These are phyloP conservation scores for Drosophila melanogaster DNA, from an alignment of 1,140 invertebrate genomes.

Conservation along the genomic window DNA sequence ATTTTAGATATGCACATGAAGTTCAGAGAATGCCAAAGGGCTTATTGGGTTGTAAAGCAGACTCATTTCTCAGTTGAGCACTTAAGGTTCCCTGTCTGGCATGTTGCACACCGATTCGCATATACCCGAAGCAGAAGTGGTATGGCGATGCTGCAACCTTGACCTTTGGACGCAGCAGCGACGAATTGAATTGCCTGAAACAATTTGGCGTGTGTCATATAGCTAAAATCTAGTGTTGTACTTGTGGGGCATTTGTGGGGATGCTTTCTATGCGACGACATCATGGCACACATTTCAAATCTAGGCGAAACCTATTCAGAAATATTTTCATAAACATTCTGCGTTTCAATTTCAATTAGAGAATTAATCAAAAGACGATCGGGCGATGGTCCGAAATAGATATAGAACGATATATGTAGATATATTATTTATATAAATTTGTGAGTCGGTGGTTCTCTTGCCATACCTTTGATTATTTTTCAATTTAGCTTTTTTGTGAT, in stretches of 20 bases:
- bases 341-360: slow-evolving; percentile 35
- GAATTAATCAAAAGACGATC: slow-evolving; percentile 8
- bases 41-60: no score
- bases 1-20: no score
- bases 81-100: background rate
- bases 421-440: no score
- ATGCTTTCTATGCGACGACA: slow-evolving; percentile 1
- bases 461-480: slow-evolving; percentile 6
- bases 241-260: background rate
- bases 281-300: slow-evolving; percentile 10
- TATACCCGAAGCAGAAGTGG: slow-evolving; percentile 15
- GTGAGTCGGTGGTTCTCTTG: background rate
- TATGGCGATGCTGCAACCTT: slow-evolving; percentile 17
- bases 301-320: slow-evolving; percentile 10
- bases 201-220: slow-evolving; percentile 38
- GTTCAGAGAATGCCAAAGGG: no score
- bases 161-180: slow-evolving; percentile 41
- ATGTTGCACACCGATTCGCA: background rate
- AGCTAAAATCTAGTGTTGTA: background rate
- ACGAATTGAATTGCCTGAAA: slow-evolving; percentile 44
- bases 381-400: background rate
- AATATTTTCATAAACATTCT: slow-evolving; percentile 1
- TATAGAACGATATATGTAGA: background rate
- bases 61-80: no score
- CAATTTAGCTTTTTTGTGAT: slow-evolving; percentile 18